Evolutionary conservation across 2,113 vertebrate genomes (phyloP), one percentile per base, ranked within the genome.

Genomic region (Rhinoderma darwinii): DNA sequence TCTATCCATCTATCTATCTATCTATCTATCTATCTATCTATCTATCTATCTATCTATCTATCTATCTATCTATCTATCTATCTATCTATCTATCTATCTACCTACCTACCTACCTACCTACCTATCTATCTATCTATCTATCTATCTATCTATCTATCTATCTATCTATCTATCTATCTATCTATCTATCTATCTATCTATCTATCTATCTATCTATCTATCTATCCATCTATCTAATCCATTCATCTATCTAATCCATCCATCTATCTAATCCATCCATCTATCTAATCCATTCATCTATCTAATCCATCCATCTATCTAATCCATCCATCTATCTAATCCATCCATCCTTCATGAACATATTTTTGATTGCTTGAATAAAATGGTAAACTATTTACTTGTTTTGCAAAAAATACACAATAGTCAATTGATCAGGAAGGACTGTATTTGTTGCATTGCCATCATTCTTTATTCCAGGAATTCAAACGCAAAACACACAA

Each of bases 341-440:
- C 63, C 18, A 35, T 70, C 32, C 37, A 35, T 37, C 32, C 20
- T n/a, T n/a, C n/a, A 56, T 56, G 20, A 25, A 6, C 8, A 22
- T 25, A 56, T 56, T 56, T 20, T 25, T 22, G 6, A 25, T 56
- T 18, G 2, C 54, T 56, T 56, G 22, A 18, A 7, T 22, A 56
- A 3, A 25, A 22, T 7, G 54, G 22, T 66, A 27, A 66, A 66
- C 14, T 66, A 32, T 66, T 1, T 66, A 27, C 61, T 66, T 66
- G 12, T 66, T 32, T 66, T 14, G 61, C 27, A 66, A 66, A n/a
- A n/a, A n/a, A n/a, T n/a, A 70, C 66, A 61, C 30, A 70, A 20
- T 11, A 70, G 30, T 70, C 66, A 70, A 9, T 70, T 35, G 66
- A 70, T 70, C 66, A 68, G 66, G 66, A 70, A 70, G 66, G 66